Evolutionary conservation across 2,797 vertebrate species (phyloP).

Genomic region (Choloepus didactylus): DNA sequence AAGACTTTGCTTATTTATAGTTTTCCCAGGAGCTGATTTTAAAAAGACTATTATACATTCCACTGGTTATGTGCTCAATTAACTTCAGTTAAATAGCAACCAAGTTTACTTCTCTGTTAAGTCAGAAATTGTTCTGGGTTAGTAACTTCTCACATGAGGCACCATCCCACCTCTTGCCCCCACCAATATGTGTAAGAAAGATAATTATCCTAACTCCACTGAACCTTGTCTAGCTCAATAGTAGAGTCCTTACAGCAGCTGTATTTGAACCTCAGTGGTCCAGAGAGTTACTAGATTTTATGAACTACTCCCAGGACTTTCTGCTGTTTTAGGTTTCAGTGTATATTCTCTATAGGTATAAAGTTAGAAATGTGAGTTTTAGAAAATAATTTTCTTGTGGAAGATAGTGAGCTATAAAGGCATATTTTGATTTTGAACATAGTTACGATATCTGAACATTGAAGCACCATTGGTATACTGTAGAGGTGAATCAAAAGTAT

Average conservation of each 20-base stretch:
- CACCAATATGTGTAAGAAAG: not conserved
- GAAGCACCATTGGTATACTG: not conserved
- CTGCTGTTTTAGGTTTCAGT: conserved; percentile 50
- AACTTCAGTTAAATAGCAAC: conserved; percentile 79
- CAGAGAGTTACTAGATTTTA: conserved; percentile 39
- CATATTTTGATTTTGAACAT: conserved; percentile 41
- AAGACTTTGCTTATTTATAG: conserved; percentile 51
- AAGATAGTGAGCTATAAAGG: conserved; percentile 28
- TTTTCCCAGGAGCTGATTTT: conserved; percentile 61
- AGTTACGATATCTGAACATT: not conserved
- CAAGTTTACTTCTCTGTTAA: conserved; percentile 63
- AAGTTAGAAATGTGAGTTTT: conserved; percentile 46
- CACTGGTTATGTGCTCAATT: conserved; percentile 74
- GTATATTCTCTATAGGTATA: not conserved
- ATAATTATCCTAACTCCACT: not conserved
- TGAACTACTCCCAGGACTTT: conserved; percentile 11
- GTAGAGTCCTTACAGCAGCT: not conserved
- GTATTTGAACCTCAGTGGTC: not conserved
- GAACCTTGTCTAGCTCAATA: not conserved
- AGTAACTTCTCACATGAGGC: not conserved
- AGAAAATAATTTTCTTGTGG: conserved; percentile 43
- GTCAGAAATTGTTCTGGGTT: conserved; percentile 43
- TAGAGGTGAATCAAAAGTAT: conserved; percentile 38
- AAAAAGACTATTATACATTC: conserved; percentile 53
- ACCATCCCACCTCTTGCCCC: not conserved